Evolutionary conservation across 2,888 invertebrate genomes (phyloP).

Genomic region (Tuta absoluta): DNA sequence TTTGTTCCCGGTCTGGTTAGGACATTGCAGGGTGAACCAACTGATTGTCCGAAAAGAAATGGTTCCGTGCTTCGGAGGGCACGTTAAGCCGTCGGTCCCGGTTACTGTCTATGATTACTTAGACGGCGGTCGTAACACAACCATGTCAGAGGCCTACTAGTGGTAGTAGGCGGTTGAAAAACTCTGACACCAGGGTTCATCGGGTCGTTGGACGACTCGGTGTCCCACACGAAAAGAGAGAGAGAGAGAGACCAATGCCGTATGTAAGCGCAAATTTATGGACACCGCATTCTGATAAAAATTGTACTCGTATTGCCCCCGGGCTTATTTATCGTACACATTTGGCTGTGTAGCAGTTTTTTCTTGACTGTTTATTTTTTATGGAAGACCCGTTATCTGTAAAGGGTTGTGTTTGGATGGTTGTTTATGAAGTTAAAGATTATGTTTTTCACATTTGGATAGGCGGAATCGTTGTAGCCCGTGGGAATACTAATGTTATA

Average conservation of each 20-base stretch:
- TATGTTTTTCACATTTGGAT: constrained; percentile 4
- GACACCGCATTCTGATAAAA: constrained; percentile 67
- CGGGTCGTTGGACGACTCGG: too few species aligned
- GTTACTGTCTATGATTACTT: too few species aligned
- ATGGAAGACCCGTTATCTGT: constrained; percentile 25
- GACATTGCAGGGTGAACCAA: too few species aligned
- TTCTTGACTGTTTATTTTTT: constrained; percentile 41
- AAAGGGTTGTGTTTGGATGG: constrained; percentile 16
- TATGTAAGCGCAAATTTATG: constrained; percentile 75
- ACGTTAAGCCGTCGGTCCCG: too few species aligned
- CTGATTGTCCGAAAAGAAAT: too few species aligned
- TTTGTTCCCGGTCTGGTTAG: too few species aligned
- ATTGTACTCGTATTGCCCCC: constrained; percentile 55
- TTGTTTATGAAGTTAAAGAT: constrained; percentile 8
- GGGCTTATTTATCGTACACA: constrained; percentile 57
- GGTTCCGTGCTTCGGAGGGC: too few species aligned
- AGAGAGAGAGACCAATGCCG: constrained; percentile 20
- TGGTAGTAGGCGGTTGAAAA: too few species aligned
- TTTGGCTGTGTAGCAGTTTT: constrained; percentile 37
- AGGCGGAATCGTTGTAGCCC: not conserved
- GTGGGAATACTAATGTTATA: not conserved
- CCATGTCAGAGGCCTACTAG: too few species aligned
- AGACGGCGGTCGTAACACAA: too few species aligned
- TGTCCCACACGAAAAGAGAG: too few species aligned
- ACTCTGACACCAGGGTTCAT: too few species aligned